These are phyloP conservation scores for Artibeus jamaicensis DNA, from an alignment of 2,797 vertebrate species.

Conservation along the genomic window DNA sequence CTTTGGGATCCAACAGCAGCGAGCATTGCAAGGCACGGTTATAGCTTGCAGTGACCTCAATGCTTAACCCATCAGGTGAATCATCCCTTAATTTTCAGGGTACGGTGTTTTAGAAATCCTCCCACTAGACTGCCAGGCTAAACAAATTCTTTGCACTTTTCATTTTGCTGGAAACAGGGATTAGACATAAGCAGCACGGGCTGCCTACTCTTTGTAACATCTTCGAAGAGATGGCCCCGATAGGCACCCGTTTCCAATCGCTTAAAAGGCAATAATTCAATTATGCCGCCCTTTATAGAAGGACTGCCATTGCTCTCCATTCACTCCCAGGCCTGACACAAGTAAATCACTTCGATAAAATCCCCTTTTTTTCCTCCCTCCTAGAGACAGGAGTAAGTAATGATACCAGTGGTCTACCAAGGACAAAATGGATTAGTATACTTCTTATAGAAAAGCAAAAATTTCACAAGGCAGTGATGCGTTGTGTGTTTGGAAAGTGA, in stretches of 20 bases:
- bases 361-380: constrained; percentile 64
- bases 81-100: not conserved
- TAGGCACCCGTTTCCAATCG: constrained; percentile 86
- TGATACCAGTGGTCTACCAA: constrained; percentile 79
- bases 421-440: constrained; percentile 79
- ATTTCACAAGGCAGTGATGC: constrained; percentile 65
- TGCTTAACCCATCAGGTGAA: not conserved
- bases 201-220: constrained; percentile 80
- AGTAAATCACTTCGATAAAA: constrained; percentile 86
- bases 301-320: constrained; percentile 82
- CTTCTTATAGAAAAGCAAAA: constrained; percentile 74
- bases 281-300: constrained; percentile 81
- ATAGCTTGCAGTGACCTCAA: not conserved
- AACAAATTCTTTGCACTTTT: constrained; percentile 69
- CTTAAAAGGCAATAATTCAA: constrained; percentile 86
- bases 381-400: constrained; percentile 80
- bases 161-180: constrained; percentile 63
- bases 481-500: constrained; percentile 61
- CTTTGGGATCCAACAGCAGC: not conserved
- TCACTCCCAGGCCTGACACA: constrained; percentile 81
- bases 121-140: not conserved
- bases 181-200: constrained; percentile 73
- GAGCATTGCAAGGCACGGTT: not conserved
- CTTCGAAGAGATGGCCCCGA: constrained; percentile 80
- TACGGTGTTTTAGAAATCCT: constrained; percentile 11